phyloP scores from a whole-genome alignment of 2,888 invertebrate species.

The Aspidapion aeneum region DNA sequence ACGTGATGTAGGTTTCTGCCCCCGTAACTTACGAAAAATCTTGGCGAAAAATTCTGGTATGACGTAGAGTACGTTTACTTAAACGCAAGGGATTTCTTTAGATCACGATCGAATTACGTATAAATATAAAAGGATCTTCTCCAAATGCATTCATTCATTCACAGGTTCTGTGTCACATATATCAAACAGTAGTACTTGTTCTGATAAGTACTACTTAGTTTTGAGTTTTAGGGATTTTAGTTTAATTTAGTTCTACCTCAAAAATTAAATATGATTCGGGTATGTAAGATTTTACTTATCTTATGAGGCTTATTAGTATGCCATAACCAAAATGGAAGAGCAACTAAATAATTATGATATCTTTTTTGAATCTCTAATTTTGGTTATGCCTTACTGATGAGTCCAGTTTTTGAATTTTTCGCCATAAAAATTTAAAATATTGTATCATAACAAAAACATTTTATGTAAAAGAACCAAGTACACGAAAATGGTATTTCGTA shows the following conservation, averaged over 20 bases:
- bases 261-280: not conserved
- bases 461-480: too few relatives aligned
- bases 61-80: not conserved
- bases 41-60: not conserved
- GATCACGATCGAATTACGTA: not conserved
- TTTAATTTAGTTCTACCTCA: not conserved
- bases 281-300: too few relatives aligned
- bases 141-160: not conserved
- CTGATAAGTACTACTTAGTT: not conserved
- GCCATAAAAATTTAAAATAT: too few relatives aligned
- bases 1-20: not conserved
- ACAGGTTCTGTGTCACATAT: not conserved
- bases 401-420: too few relatives aligned
- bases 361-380: too few relatives aligned
- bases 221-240: not conserved
- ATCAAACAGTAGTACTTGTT: not conserved
- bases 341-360: too few relatives aligned
- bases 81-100: not conserved
- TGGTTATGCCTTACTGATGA: too few relatives aligned
- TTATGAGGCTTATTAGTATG: too few relatives aligned
- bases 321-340: too few relatives aligned
- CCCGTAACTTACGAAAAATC: not conserved
- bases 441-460: too few relatives aligned
- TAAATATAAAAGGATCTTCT: not conserved
- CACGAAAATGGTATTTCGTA: too few relatives aligned